phyloP scores from a whole-genome alignment of 2,113 vertebrate genomes.

The Apus apus region DNA sequence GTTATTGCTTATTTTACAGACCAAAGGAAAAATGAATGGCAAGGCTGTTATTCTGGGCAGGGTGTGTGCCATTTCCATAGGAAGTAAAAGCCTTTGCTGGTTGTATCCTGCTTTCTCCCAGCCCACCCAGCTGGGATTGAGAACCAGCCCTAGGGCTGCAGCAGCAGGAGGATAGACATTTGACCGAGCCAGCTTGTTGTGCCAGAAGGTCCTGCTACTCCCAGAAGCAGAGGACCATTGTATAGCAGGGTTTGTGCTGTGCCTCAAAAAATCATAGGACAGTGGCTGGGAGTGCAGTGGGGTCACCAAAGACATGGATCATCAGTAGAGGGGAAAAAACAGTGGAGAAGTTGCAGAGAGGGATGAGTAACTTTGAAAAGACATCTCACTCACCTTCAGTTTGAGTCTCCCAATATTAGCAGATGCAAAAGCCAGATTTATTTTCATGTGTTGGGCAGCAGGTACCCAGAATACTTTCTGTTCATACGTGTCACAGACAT shows the following conservation, averaged over 20 bases:
- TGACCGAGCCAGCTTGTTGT: accelerated
- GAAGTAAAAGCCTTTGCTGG: neutral
- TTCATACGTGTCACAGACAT: neutral
- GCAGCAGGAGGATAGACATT: neutral
- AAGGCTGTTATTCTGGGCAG: neutral
- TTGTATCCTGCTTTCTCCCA: neutral
- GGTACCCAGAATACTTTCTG: neutral
- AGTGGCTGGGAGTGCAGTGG: neutral
- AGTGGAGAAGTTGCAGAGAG: neutral
- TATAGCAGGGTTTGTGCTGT: neutral
- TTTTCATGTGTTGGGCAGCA: neutral
- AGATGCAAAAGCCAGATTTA: neutral
- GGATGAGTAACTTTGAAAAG: neutral
- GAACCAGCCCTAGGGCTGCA: neutral
- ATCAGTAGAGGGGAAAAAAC: neutral
- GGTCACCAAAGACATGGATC: accelerated
- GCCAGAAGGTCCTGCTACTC: neutral
- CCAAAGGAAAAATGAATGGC: neutral
- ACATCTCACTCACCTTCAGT: neutral
- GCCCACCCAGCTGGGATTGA: neutral
- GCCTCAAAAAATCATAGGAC: neutral
- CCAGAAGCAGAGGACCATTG: accelerated
- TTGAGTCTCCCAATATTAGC: neutral
- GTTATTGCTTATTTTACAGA: neutral
- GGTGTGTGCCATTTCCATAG: neutral